Evolutionary conservation across 2,888 invertebrate genomes (phyloP).

Genomic region (Escarpia spicata): DNA sequence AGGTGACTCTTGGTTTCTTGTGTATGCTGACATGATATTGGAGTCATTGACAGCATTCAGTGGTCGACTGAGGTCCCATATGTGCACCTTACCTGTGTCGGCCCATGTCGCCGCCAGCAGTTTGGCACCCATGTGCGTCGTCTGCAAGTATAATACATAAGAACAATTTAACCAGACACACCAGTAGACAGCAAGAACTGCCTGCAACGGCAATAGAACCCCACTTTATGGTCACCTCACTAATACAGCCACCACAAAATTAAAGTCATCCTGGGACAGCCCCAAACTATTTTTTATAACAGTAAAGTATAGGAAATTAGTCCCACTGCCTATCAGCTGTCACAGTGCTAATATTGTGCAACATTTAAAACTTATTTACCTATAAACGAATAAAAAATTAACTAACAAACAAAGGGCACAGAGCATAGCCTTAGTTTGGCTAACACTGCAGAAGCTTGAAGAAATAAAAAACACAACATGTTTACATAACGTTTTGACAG

Average conservation of each 20-base stretch:
- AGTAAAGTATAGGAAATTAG: too few relatives aligned
- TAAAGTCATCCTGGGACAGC: too few relatives aligned
- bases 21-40: constrained; percentile 43
- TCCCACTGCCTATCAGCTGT: background rate
- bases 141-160: constrained; percentile 49
- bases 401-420: background rate
- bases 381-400: background rate
- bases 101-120: constrained; percentile 93
- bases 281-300: too few relatives aligned
- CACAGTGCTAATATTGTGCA: background rate
- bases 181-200: too few relatives aligned
- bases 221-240: too few relatives aligned
- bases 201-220: too few relatives aligned
- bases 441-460: too few relatives aligned
- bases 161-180: too few relatives aligned
- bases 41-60: constrained; percentile 81
- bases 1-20: constrained; percentile 68
- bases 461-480: too few relatives aligned
- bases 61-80: constrained; percentile 89
- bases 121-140: constrained; percentile 72
- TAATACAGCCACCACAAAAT: too few relatives aligned
- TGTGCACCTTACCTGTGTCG: constrained; percentile 88
- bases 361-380: background rate
- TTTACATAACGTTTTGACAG: too few relatives aligned
- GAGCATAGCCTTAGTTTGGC: too few relatives aligned